These are phyloP conservation scores for Chiloscyllium plagiosum DNA, from an alignment of 2,113 vertebrate species.

Conservation along the genomic window DNA sequence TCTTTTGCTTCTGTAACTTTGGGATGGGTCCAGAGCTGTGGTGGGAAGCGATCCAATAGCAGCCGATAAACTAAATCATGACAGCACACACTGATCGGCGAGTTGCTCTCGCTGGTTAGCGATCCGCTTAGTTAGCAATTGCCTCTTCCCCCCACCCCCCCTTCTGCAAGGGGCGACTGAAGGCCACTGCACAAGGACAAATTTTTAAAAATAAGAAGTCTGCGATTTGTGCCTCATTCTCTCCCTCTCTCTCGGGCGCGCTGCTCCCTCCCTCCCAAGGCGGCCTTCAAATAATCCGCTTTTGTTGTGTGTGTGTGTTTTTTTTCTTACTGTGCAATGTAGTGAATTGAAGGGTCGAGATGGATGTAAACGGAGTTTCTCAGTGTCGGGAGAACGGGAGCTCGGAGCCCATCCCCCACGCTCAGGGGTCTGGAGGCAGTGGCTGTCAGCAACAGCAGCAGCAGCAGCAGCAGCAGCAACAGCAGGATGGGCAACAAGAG, in stretches of 20 bases:
- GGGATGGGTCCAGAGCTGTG: constrained; percentile 41
- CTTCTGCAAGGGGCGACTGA: constrained; percentile 51
- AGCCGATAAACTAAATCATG: constrained; percentile 47
- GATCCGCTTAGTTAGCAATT: constrained; percentile 48
- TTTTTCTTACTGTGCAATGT: constrained; percentile 48
- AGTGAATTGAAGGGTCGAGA: constrained; percentile 74
- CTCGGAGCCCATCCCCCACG: constrained; percentile 66
- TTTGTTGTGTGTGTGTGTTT: constrained; percentile 54
- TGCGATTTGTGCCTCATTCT: neutral
- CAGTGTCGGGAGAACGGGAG: constrained; percentile 47
- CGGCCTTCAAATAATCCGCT: constrained; percentile 50
- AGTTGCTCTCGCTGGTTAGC: constrained; percentile 43
- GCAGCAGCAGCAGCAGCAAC: constrained; percentile 38
- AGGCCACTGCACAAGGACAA: constrained; percentile 56
- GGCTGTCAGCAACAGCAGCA: constrained; percentile 53
- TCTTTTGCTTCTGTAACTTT: constrained; percentile 36
- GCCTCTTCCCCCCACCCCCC: constrained; percentile 40
- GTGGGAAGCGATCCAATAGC: constrained; percentile 25
- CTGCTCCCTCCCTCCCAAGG: neutral
- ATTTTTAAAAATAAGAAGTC: too few species aligned
- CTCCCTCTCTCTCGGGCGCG: neutral
- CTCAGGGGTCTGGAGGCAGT: constrained; percentile 63
- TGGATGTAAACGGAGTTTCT: constrained; percentile 71
- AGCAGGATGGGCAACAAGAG: constrained; percentile 58
- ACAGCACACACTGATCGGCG: constrained; percentile 39